phyloP scores from a whole-genome alignment of 2,113 vertebrate genomes.

The Genyomyrus donnyi region DNA sequence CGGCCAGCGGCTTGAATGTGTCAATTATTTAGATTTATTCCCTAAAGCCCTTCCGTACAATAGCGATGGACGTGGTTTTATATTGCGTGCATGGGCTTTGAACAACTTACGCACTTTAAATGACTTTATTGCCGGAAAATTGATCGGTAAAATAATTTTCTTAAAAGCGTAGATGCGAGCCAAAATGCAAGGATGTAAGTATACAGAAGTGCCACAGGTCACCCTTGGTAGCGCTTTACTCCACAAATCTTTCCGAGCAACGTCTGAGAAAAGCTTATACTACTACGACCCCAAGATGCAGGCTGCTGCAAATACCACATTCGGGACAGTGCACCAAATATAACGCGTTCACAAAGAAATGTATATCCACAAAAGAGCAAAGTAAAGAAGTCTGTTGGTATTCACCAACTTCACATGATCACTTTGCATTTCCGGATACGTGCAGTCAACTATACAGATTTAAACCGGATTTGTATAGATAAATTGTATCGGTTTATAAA shows the following conservation, averaged over 20 bases:
- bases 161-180: not conserved
- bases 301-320: conserved; percentile 40
- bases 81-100: not conserved
- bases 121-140: not conserved
- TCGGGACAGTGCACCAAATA: conserved; percentile 26
- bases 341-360: not conserved
- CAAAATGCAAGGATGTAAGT: not conserved
- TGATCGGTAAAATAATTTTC: not conserved
- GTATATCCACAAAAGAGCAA: not conserved
- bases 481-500: not conserved
- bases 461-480: not conserved
- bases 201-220: conserved; percentile 4
- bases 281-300: conserved; percentile 48
- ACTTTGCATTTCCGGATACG: not conserved
- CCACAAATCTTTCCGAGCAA: not conserved
- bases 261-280: conserved; percentile 31
- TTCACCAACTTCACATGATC: not conserved
- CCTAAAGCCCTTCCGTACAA: not conserved
- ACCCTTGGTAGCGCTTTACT: not conserved
- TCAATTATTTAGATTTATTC: not conserved
- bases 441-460: not conserved
- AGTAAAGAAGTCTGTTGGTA: not conserved
- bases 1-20: not conserved
- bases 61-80: not conserved
- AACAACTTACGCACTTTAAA: not conserved